Evolutionary conservation across 2,888 invertebrate genomes (phyloP).

Genomic region (Galerucella pusilla): DNA sequence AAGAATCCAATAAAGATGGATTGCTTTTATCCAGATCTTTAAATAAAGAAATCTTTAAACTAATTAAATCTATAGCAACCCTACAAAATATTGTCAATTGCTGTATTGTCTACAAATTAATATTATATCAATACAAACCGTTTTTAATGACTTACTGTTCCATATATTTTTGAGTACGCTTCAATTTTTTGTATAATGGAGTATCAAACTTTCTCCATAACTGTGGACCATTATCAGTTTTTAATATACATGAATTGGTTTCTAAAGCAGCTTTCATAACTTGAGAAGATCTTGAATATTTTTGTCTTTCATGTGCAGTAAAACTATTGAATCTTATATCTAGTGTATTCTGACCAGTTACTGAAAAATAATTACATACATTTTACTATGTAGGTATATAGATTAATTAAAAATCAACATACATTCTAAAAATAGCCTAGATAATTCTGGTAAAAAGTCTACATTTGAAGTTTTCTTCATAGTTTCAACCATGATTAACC

Average conservation of each 20-base stretch:
- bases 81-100: slow-evolving; percentile 61
- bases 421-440: slow-evolving; percentile 84
- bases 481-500: slow-evolving; percentile 68
- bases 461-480: slow-evolving; percentile 57
- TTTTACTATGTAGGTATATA: too few relatives aligned
- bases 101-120: slow-evolving; percentile 26
- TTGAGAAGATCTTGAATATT: slow-evolving; percentile 73
- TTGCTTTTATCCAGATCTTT: slow-evolving; percentile 57
- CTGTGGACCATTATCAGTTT: slow-evolving; percentile 76
- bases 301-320: slow-evolving; percentile 69
- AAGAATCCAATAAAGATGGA: slow-evolving; percentile 71
- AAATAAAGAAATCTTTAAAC: slow-evolving; percentile 68
- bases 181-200: slow-evolving; percentile 76
- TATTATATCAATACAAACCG: background rate
- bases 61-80: slow-evolving; percentile 74
- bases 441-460: slow-evolving; percentile 78
- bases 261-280: slow-evolving; percentile 79
- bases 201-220: slow-evolving; percentile 81
- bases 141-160: slow-evolving; percentile 68
- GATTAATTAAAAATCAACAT: slow-evolving; percentile 47
- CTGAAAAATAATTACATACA: slow-evolving; percentile 66
- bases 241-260: slow-evolving; percentile 77
- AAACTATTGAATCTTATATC: slow-evolving; percentile 78
- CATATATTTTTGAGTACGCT: slow-evolving; percentile 76
- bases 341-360: slow-evolving; percentile 79